A percentile compares a stretch with the other conserved stretches of the same genome.
These are phyloP conservation scores for Triops cancriformis DNA, from an alignment of 1,140 invertebrate species.

Conservation along the genomic window DNA sequence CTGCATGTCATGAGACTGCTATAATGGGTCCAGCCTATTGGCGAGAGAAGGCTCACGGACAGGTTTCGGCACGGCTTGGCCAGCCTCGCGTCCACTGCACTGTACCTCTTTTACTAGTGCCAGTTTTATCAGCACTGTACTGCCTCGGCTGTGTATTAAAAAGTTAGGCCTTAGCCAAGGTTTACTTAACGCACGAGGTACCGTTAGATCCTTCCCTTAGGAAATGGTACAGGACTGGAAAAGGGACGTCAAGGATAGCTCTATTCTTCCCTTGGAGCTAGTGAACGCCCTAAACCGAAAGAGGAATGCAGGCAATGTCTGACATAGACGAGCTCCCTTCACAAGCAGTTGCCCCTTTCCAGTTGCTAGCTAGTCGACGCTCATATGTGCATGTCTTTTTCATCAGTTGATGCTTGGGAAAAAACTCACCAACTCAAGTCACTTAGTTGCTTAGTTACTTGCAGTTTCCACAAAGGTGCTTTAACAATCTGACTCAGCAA, in stretches of 20 bases:
- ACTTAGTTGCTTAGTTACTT: too few relatives aligned
- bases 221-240: background rate
- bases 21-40: too few relatives aligned
- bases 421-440: background rate
- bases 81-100: too few relatives aligned
- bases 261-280: slow-evolving; percentile 13
- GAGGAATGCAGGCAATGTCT: background rate
- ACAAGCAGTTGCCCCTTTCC: background rate
- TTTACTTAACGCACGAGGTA: background rate
- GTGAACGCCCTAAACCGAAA: background rate
- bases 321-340: background rate
- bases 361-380: background rate
- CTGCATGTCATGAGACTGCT: too few relatives aligned
- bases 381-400: background rate
- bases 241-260: background rate
- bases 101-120: too few relatives aligned
- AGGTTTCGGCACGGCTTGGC: too few relatives aligned
- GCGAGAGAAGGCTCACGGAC: too few relatives aligned
- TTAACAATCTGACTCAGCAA: too few relatives aligned
- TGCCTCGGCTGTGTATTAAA: too few relatives aligned
- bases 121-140: too few relatives aligned
- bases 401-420: background rate
- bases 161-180: background rate
- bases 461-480: too few relatives aligned
- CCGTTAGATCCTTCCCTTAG: background rate